Evolutionary conservation across 2,888 invertebrate species (phyloP).

Genomic region (Sesia bembeciformis): DNA sequence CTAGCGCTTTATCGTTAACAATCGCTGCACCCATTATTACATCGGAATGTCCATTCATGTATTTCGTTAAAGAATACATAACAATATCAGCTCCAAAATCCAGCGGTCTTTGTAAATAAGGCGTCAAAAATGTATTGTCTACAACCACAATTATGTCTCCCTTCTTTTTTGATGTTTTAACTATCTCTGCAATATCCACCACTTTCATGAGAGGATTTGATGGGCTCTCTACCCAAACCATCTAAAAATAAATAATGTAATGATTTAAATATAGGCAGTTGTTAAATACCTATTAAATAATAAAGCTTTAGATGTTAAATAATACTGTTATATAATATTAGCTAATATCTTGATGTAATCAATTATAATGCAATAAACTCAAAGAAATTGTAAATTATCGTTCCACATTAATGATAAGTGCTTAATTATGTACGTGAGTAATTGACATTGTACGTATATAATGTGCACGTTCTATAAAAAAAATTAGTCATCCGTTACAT

Average conservation of each 20-base stretch:
- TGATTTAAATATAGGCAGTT: background rate
- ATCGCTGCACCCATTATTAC: slow-evolving; percentile 95
- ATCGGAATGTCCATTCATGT: slow-evolving; percentile 98
- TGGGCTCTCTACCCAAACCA: slow-evolving; percentile 96
- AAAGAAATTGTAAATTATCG: too few relatives aligned
- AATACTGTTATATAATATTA: background rate
- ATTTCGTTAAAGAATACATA: slow-evolving; percentile 95
- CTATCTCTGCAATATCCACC: slow-evolving; percentile 85
- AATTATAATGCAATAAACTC: too few relatives aligned
- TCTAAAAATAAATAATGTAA: slow-evolving; percentile 53
- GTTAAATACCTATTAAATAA: too few relatives aligned
- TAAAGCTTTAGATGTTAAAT: background rate
- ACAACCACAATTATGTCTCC: slow-evolving; percentile 81
- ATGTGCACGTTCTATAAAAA: too few relatives aligned
- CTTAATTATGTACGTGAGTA: too few relatives aligned
- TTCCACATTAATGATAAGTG: too few relatives aligned
- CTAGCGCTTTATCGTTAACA: slow-evolving; percentile 81
- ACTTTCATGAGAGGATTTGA: slow-evolving; percentile 96
- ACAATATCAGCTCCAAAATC: slow-evolving; percentile 93
- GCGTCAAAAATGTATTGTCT: slow-evolving; percentile 95
- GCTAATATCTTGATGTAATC: background rate
- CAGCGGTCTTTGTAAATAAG: slow-evolving; percentile 93
- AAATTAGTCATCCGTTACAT: too few relatives aligned
- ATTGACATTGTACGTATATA: too few relatives aligned
- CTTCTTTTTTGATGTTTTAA: slow-evolving; percentile 73